Base-by-base conservation (phyloP, 2,888 invertebrate species). In the Nomada hirtipes region DNA sequence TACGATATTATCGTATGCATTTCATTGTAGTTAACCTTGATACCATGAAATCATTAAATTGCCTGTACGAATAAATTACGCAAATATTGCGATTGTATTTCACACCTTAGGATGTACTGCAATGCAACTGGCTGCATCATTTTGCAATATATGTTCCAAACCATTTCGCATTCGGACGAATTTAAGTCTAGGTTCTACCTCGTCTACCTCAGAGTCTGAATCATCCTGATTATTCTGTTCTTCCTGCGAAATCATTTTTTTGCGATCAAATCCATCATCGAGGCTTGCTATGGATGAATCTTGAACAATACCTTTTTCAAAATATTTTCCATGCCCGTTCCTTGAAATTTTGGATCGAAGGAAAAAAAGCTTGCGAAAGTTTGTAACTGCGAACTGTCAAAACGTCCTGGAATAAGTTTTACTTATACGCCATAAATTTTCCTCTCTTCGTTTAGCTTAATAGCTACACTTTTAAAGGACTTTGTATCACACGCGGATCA, bases 151-250 rank as follows among this genome's bases (percentile, higher is more conserved):
- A 90, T 96, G 96, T 91, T 96, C 95, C 59, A 99, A 94, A 94
- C 98, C 98, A 94, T 98, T 98, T 50, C 95, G 96, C 93, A 99
- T 96, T 85, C 99, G 95, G 90, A 97, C 96, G 94, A 98, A 99
- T 94, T 98, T 98, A 72, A 99, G 95, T 94, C 97, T 97, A 0
- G 99, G 99, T 92, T 98, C 98, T 76, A 96, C 95, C 91, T 96
- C 96, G 84, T 95, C 95, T 52, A 94, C 88, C 74, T 96, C 96
- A 9, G 92, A 91, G 67, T 93, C 93, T 60, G 93, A 92, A 81
- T 93, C 92, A 86, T 93, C 91, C 64, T 92, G 91, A 82, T 90
- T 92, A 77, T 84, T 92, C 67, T 91, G 90, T 63, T 92, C 91
- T 70, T 90, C 90, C 93, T 93, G 75, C 76, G 83, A 80, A 76